These are phyloP conservation scores for pig (Sus scrofa) DNA, from an alignment of 2,113 vertebrate species.

Conservation along the genomic window DNA sequence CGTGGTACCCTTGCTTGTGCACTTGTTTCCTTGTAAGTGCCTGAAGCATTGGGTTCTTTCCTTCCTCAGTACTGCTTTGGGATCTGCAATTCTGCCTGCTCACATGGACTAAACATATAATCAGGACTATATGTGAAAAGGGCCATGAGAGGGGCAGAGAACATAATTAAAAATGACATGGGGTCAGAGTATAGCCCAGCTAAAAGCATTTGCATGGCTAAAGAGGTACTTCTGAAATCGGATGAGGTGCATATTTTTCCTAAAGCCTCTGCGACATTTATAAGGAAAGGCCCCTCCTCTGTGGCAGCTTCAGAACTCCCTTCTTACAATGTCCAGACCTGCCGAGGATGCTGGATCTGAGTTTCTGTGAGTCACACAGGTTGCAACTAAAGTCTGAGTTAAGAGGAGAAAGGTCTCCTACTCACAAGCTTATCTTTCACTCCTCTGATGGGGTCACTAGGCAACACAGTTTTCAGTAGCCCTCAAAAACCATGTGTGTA, in stretches of 20 bases:
- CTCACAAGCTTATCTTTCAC: neutral
- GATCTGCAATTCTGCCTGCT: neutral
- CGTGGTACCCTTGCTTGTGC: fast-evolving
- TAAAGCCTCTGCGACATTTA: neutral
- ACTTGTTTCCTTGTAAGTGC: neutral
- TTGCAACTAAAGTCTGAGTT: neutral
- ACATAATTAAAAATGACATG: neutral
- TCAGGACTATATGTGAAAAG: neutral
- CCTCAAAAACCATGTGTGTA: neutral
- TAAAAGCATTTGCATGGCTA: neutral
- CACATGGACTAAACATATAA: neutral
- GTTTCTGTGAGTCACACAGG: neutral
- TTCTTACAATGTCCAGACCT: neutral
- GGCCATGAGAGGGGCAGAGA: neutral
- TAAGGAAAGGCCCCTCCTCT: neutral
- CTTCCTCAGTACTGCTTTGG: neutral
- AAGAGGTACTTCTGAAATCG: neutral
- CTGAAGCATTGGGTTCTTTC: neutral
- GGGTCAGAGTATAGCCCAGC: neutral
- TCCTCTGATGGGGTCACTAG: neutral
- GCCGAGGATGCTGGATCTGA: neutral
- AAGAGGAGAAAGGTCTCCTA: neutral
- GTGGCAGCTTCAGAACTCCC: neutral
- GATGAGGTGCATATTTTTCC: neutral
- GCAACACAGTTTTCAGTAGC: neutral